Evolutionary conservation across 64 coral and sea anemone species (phyloP).

Genomic region (Montipora capricornis): DNA sequence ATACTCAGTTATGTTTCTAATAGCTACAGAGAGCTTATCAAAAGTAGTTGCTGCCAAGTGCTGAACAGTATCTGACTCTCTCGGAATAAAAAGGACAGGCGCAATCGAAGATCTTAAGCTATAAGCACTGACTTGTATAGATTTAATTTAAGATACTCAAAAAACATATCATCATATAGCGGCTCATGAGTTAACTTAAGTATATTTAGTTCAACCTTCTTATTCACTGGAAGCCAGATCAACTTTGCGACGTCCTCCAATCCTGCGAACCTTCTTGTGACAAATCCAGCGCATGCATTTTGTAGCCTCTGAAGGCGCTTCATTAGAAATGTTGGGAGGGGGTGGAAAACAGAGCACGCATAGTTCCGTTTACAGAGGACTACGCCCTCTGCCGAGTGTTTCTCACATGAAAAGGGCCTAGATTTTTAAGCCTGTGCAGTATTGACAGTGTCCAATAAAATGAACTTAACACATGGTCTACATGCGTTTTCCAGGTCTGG

Average conservation of each 20-base stretch:
- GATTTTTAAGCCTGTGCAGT: conserved; percentile 57
- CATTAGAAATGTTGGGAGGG: conserved; percentile 44
- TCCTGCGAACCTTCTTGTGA: conserved; percentile 41
- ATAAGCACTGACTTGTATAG: too few relatives aligned
- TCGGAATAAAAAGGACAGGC: too few relatives aligned
- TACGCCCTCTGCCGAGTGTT: conserved; percentile 44
- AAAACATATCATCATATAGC: not conserved
- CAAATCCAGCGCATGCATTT: conserved; percentile 64
- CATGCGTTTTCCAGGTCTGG: conserved; percentile 58
- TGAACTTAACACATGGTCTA: conserved; percentile 21
- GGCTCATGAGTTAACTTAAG: too few relatives aligned
- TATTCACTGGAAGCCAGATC: too few relatives aligned
- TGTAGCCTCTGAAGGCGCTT: conserved; percentile 49
- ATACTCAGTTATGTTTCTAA: too few relatives aligned
- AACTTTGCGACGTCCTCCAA: too few relatives aligned
- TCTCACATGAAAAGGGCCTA: not conserved
- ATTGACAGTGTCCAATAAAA: conserved; percentile 60
- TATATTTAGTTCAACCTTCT: too few relatives aligned
- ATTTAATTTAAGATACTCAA: not conserved
- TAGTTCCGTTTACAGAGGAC: conserved; percentile 57
- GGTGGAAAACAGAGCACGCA: conserved; percentile 18
- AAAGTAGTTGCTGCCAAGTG: conserved; percentile 14
- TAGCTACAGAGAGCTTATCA: too few relatives aligned
- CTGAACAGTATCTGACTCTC: conserved; percentile 5
- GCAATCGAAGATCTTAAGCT: too few relatives aligned